Base-by-base conservation (phyloP, 2,888 invertebrate genomes). In the Auanema freiburgensis region DNA sequence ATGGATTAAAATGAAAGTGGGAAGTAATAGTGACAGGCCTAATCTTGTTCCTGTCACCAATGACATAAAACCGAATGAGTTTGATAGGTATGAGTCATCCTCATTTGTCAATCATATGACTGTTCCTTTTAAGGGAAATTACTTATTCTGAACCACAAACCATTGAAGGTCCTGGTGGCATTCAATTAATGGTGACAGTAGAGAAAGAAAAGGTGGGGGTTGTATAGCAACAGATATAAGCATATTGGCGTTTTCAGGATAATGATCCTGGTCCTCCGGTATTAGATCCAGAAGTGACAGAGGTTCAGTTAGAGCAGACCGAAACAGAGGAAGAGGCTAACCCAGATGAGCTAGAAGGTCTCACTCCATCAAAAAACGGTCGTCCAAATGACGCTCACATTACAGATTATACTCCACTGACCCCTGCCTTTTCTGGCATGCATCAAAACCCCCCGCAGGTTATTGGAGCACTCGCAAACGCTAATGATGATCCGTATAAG, bases 401-500 rank as follows among this genome's bases (percentile, higher is more conserved):
- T 33, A 33, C 8, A 33, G 33, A 33, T 33, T 33, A 33, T 8
- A 33, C 24, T n/a, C 18, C 21, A 8, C 16, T 23, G n/a, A 24
- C 16, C 14, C n/a, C 18, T n/a, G 33, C n/a, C 14, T 52, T 55
- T 12, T 14, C 18, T 23, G 25, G 6, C 14, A 5, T 50, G 21
- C 42, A 24, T 33, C 56, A 41, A 16, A 41, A 24, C 52, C 24
- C 46, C 10, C 24, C 51, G 12, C 66, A 66, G 57, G 67, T 75
- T 21, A 62, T 73, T n/a, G 75, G 75, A 2, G 73, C 75, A 1
- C 63, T 72, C 1, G 69, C 71, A 8, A 69, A 70, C 59, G 63
- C 65, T 10, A 59, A 65, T 11, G 76, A 78, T 57, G 73, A 76
- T 25, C 61, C 65, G 0, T 68, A 56, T 41, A 76, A 76, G 51